phyloP scores from a whole-genome alignment of 2,797 vertebrate species.

The Coracias cyanogaster region DNA sequence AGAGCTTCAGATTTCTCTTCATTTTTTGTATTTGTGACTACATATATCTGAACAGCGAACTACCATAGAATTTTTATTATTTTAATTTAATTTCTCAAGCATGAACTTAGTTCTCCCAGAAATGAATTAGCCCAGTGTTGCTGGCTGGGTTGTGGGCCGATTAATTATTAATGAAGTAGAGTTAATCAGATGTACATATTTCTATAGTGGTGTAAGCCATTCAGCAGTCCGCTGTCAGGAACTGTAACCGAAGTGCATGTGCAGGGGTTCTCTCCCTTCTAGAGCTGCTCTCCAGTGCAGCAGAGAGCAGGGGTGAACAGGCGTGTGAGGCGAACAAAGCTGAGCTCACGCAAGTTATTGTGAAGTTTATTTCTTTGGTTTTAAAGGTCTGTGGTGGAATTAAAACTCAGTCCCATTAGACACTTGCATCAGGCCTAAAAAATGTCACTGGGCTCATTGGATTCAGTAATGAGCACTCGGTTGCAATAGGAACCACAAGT shows the following conservation, averaged over 20 bases:
- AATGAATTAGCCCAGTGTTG: background rate
- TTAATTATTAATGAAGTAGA: background rate
- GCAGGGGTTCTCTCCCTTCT: background rate
- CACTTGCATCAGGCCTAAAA: background rate
- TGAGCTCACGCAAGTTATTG: background rate
- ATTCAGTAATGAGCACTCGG: background rate
- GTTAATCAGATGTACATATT: background rate
- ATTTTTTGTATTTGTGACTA: background rate
- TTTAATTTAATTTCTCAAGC: conserved; percentile 4
- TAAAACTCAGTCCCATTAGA: background rate
- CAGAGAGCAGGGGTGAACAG: background rate
- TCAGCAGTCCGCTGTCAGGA: background rate
- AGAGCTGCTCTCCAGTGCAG: background rate
- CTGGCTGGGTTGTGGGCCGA: background rate
- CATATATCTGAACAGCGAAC: background rate
- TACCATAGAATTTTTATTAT: background rate
- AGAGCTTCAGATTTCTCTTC: background rate
- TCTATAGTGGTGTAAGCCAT: background rate
- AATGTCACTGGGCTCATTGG: background rate
- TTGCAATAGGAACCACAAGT: background rate
- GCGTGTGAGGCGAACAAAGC: background rate
- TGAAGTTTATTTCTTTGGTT: background rate
- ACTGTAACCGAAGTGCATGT: background rate
- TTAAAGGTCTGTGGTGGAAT: background rate
- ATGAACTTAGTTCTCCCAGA: background rate